Base-by-base conservation (phyloP, 2,797 vertebrate species). In the Hafferia zeledoni region DNA sequence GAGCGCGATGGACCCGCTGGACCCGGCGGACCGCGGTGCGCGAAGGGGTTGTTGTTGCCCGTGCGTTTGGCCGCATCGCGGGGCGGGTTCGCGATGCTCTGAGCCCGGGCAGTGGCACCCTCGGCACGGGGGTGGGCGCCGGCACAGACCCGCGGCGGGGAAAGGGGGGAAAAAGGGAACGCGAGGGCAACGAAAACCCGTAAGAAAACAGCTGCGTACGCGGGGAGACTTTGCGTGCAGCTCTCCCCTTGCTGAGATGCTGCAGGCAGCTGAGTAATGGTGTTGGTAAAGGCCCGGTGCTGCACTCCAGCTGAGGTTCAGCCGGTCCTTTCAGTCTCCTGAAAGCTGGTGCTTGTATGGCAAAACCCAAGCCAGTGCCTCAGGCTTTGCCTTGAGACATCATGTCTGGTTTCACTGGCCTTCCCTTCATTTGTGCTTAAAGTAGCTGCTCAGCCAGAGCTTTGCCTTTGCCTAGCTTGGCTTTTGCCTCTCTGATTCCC, bases 201-300 rank as follows among this genome's bases (percentile, higher is more conserved):
- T 4, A 55, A 18, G 68, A 10, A 55, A 17, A 18, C 9, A 2
- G 1, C 3, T 2, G 23, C 2, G 1, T 5, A 0, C 1, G 3
- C 0, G 61, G 33, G 57, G 49, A 47, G 28, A 39, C 43, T 55
- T 5, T 24, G 65, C n/a, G 2, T 3, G 4, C 9, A 17, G 70
- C 44, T 52, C 37, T 46, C 8, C 19, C 10, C 28, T 25, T 9
- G 52, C 2, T 44, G 41, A 11, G 18, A 7, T 10, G 31, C 8
- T 56, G 43, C 43, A 33, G 71, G 28, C 52, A 39, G 86, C 64
- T 52, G 86, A 47, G 80, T 24, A 28, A 9, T 25, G 50, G 37
- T 85, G 83, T 33, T 60, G 2, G 15, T 1, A 44, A 35, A 57
- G 94, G 64, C 83, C 69, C 47, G 13, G 35, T 31, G 53, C 81